These are phyloP conservation scores for Rhabdomys dilectus DNA, from an alignment of 2,113 vertebrate genomes.

Conservation along the genomic window DNA sequence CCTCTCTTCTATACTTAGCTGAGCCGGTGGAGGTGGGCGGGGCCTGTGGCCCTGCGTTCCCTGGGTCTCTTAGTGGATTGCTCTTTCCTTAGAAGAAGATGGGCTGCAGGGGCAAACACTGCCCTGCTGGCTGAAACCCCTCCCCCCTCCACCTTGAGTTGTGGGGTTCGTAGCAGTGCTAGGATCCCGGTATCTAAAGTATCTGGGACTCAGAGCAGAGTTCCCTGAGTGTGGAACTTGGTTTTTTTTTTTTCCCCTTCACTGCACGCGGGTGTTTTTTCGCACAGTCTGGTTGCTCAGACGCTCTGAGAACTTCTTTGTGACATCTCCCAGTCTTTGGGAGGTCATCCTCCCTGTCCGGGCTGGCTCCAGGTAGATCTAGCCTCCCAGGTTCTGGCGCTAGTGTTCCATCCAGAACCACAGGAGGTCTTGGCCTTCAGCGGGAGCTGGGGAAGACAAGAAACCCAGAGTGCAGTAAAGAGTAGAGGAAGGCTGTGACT, in stretches of 20 bases:
- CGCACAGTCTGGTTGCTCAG: background rate
- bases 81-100: background rate
- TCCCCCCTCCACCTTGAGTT: background rate
- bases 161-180: background rate
- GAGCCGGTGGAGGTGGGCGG: background rate
- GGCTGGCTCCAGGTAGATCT: background rate
- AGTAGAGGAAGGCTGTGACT: no score
- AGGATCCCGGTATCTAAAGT: background rate
- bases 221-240: background rate
- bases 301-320: background rate
- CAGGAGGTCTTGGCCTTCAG: background rate
- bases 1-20: background rate
- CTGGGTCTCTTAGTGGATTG: background rate
- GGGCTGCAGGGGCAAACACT: background rate
- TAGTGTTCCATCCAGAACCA: fast-evolving
- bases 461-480: no score
- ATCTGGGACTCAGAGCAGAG: background rate
- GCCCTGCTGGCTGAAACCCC: background rate
- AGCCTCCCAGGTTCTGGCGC: background rate
- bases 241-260: background rate
- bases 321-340: background rate
- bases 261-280: background rate
- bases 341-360: background rate
- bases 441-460: background rate
- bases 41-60: background rate